phyloP scores from a whole-genome alignment of 1,140 invertebrate genomes.

The Dendrolimus kikuchii region DNA sequence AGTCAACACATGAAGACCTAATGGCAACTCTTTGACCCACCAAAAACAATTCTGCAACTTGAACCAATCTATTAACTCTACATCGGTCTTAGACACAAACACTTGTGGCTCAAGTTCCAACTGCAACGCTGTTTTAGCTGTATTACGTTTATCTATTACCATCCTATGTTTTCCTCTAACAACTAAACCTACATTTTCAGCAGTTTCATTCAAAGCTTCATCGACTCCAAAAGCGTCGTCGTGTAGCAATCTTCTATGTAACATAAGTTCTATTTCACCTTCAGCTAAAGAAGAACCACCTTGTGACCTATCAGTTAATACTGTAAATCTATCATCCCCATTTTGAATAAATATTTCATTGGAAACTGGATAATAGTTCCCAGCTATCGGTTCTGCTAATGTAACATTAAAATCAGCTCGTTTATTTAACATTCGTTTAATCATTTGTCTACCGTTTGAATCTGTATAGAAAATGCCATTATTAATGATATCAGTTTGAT shows the following conservation, averaged over 20 bases:
- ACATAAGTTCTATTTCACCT: slow-evolving; percentile 86
- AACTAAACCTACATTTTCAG: slow-evolving; percentile 83
- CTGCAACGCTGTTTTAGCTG: slow-evolving; percentile 22
- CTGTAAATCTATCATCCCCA: slow-evolving; percentile 68
- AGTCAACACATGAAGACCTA: slow-evolving; percentile 90
- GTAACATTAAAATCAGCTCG: slow-evolving; percentile 82
- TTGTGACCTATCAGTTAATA: slow-evolving; percentile 91
- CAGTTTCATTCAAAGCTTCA: slow-evolving; percentile 93
- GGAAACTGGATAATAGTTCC: slow-evolving; percentile 96
- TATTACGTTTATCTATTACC: slow-evolving; percentile 11
- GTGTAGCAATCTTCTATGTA: slow-evolving; percentile 87
- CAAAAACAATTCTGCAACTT: slow-evolving; percentile 30
- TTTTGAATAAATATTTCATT: slow-evolving; percentile 84
- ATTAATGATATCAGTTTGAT: slow-evolving; percentile 76
- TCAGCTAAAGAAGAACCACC: slow-evolving; percentile 86
- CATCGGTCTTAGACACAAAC: slow-evolving; percentile 34
- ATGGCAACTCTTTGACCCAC: slow-evolving; percentile 73
- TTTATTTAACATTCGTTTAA: slow-evolving; percentile 81
- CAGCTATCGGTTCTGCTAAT: slow-evolving; percentile 75
- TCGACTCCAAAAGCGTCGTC: slow-evolving; percentile 96
- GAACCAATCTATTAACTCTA: slow-evolving; percentile 28
- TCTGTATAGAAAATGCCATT: slow-evolving; percentile 91
- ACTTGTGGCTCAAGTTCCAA: slow-evolving; percentile 32
- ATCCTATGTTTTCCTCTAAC: slow-evolving; percentile 81
- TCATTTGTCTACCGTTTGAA: slow-evolving; percentile 92